Evolutionary conservation across 2,113 vertebrate species (phyloP).

Genomic region (Hippocampus barbouri): DNA sequence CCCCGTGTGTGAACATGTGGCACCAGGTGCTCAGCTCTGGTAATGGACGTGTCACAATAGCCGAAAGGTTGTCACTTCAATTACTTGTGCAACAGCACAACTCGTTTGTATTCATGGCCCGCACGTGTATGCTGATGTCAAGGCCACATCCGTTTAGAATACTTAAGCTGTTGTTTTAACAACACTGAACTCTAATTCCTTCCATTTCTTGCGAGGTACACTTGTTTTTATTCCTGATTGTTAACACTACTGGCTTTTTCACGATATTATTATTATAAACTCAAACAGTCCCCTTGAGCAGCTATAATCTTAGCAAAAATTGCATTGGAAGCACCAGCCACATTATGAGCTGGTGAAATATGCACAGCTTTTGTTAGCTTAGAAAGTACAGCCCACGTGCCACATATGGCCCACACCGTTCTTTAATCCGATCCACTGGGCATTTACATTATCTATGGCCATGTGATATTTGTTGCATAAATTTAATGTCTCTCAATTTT

Average conservation of each 20-base stretch:
- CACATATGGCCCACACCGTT: not conserved
- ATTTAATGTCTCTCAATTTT: not conserved
- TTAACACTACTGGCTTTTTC: slow-evolving; percentile 26
- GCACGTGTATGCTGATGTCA: not conserved
- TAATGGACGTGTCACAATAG: slow-evolving; percentile 5
- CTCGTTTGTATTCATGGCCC: not conserved
- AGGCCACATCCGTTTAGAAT: not conserved
- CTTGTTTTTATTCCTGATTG: not conserved
- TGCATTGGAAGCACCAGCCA: slow-evolving; percentile 18
- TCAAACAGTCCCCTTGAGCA: slow-evolving; percentile 24
- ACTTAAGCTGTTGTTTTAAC: slow-evolving; percentile 1
- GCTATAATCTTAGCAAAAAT: slow-evolving; percentile 40
- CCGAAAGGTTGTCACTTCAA: not conserved
- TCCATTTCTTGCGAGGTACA: not conserved
- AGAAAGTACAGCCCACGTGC: not conserved
- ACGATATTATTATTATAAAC: slow-evolving; percentile 17
- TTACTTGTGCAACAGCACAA: not conserved
- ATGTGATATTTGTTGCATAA: not conserved
- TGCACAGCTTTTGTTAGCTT: not conserved
- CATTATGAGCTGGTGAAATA: not conserved
- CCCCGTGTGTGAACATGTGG: not conserved
- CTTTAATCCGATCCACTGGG: not conserved
- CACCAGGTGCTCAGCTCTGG: not conserved
- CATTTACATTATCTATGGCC: not conserved
- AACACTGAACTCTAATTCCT: slow-evolving; percentile 6